Evolutionary conservation across 1,140 invertebrate genomes (phyloP).

Genomic region (Metaphire vulgaris): DNA sequence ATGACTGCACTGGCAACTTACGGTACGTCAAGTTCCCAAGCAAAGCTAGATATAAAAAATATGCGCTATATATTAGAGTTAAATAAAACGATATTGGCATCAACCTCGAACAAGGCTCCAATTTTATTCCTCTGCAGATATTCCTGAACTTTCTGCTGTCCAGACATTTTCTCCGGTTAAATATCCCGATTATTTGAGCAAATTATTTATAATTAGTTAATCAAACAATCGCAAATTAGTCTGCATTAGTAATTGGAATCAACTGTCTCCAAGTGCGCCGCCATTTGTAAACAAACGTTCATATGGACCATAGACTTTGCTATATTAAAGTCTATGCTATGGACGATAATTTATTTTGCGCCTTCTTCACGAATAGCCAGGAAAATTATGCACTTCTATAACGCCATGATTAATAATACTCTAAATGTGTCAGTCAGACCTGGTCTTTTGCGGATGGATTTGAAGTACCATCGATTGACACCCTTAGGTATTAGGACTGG

Average conservation of each 20-base stretch:
- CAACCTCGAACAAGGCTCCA: slow-evolving; percentile 43
- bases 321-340: too few relatives aligned
- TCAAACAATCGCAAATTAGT: not conserved
- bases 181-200: not conserved
- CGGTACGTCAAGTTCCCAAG: not conserved
- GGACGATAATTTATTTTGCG: too few relatives aligned
- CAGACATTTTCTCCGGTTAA: slow-evolving; percentile 32
- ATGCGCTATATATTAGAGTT: not conserved
- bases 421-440: too few relatives aligned
- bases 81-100: not conserved
- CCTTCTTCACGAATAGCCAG: too few relatives aligned
- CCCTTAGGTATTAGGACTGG: too few relatives aligned
- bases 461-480: too few relatives aligned
- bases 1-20: not conserved
- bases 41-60: not conserved
- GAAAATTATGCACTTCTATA: too few relatives aligned
- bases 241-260: not conserved
- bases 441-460: too few relatives aligned
- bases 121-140: slow-evolving; percentile 45
- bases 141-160: slow-evolving; percentile 37
- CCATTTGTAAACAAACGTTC: not conserved
- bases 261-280: not conserved
- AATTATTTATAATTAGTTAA: not conserved
- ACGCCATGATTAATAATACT: too few relatives aligned
- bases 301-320: too few relatives aligned